A percentile compares a stretch with the other conserved stretches of the same genome.
These are phyloP conservation scores for Tretioscincus oriximinensis DNA, from an alignment of 2,113 vertebrate species.

Conservation along the genomic window DNA sequence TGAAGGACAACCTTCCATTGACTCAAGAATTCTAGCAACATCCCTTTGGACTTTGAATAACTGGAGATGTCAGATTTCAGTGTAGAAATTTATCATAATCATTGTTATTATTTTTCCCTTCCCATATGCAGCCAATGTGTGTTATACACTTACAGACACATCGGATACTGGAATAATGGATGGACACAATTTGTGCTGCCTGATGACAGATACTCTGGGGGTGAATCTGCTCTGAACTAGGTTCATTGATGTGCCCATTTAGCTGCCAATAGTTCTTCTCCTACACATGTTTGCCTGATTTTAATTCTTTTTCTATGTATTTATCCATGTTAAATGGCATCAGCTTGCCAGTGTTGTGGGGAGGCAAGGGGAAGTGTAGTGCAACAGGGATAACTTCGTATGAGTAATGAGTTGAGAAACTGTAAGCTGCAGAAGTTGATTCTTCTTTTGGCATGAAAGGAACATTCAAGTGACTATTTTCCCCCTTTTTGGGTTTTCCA, in stretches of 20 bases:
- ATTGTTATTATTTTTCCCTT: background rate
- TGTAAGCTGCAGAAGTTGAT: background rate
- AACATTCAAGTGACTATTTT: constrained; percentile 29
- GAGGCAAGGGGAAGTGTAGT: constrained; percentile 1
- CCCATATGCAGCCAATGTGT: background rate
- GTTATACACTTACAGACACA: constrained; percentile 3
- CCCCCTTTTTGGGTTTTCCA: background rate
- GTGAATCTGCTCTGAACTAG: constrained; percentile 28
- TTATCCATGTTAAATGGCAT: background rate
- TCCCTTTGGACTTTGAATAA: background rate
- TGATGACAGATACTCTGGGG: constrained; percentile 8
- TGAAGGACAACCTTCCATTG: background rate
- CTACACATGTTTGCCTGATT: constrained; percentile 24
- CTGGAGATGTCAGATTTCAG: background rate
- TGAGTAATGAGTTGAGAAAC: constrained; percentile 36
- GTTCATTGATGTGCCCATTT: constrained; percentile 14
- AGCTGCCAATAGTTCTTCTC: constrained; percentile 55
- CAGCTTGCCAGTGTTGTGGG: constrained; percentile 7
- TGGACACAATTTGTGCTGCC: background rate
- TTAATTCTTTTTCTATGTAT: constrained; percentile 35
- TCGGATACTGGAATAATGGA: constrained; percentile 22
- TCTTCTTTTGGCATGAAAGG: constrained; percentile 47
- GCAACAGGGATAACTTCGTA: constrained; percentile 29
- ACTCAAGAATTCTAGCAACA: background rate
- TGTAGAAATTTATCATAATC: background rate